Conservation (phyloP, 2,888 invertebrate species). For the Acutogordius australiensis region DNA sequence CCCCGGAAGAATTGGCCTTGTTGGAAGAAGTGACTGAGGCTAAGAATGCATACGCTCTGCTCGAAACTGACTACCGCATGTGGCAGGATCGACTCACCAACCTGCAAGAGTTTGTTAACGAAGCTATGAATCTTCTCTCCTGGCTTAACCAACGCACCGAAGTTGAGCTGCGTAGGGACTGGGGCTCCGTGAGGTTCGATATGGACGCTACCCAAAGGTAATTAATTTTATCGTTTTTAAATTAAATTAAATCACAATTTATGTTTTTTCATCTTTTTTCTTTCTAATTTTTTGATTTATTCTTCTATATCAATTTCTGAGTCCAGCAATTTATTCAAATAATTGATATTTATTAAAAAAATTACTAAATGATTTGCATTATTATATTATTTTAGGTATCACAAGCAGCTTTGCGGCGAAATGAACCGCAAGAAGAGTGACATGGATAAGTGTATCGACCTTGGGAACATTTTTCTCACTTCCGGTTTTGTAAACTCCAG, state of each 20-base stretch:
- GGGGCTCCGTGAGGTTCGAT: background rate
- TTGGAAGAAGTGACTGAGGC: no score
- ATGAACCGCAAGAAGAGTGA: background rate
- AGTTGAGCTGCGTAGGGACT: background rate
- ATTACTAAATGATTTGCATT: background rate
- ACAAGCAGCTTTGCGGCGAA: background rate
- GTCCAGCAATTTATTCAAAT: background rate
- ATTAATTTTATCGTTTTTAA: no score
- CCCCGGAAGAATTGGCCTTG: no score
- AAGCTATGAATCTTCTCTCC: background rate
- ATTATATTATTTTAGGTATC: no score
- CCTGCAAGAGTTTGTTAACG: background rate
- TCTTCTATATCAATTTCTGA: no score
- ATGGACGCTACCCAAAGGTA: conserved; percentile 1
- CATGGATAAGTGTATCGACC: background rate
- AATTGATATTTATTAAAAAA: background rate
- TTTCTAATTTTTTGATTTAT: no score
- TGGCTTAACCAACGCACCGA: background rate
- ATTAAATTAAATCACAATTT: no score
- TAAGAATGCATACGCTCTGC: no score
- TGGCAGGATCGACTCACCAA: no score
- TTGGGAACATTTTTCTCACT: background rate
- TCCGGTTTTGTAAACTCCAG: no score
- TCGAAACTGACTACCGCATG: no score
- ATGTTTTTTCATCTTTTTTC: no score